Conservation (phyloP, 2,888 invertebrate species). For the Athetis lepigone region DNA sequence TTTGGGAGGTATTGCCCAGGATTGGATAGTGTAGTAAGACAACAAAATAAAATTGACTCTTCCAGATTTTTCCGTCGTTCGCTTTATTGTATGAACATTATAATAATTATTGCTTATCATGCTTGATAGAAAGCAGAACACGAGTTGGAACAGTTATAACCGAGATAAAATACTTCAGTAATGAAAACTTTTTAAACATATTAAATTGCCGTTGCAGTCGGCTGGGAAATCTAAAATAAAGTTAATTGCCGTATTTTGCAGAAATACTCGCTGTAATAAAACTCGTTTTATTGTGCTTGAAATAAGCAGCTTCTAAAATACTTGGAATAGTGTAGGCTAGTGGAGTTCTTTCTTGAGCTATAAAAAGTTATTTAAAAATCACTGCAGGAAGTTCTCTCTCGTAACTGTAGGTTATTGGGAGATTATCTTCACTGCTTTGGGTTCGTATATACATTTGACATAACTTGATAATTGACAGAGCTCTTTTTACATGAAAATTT, state of each 20-base stretch:
- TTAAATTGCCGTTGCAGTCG: slow-evolving; percentile 9
- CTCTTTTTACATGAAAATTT: too few relatives aligned
- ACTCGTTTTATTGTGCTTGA: slow-evolving; percentile 22
- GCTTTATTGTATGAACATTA: slow-evolving; percentile 1
- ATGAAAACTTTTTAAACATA: slow-evolving; percentile 16
- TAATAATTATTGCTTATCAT: slow-evolving; percentile 18
- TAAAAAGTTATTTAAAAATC: slow-evolving; percentile 35
- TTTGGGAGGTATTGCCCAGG: too few relatives aligned
- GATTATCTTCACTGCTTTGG: neutral
- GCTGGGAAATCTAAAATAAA: slow-evolving; percentile 40
- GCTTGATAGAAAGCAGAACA: slow-evolving; percentile 24
- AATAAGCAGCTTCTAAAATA: slow-evolving; percentile 21
- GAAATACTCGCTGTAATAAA: slow-evolving; percentile 32
- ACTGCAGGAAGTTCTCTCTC: neutral
- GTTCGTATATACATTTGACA: neutral
- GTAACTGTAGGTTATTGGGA: neutral
- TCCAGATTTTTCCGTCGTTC: neutral
- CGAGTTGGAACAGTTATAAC: slow-evolving; percentile 16
- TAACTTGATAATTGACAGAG: neutral
- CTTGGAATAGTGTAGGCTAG: slow-evolving; percentile 17
- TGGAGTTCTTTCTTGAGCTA: slow-evolving; percentile 4
- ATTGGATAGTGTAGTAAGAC: too few relatives aligned
- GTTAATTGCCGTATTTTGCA: slow-evolving; percentile 44
- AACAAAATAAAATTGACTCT: too few relatives aligned
- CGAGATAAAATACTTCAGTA: slow-evolving; percentile 32